Evolutionary conservation across 1,140 invertebrate genomes (phyloP), one percentile per base, ranked within the genome.

Genomic region (Drusus annulatus): DNA sequence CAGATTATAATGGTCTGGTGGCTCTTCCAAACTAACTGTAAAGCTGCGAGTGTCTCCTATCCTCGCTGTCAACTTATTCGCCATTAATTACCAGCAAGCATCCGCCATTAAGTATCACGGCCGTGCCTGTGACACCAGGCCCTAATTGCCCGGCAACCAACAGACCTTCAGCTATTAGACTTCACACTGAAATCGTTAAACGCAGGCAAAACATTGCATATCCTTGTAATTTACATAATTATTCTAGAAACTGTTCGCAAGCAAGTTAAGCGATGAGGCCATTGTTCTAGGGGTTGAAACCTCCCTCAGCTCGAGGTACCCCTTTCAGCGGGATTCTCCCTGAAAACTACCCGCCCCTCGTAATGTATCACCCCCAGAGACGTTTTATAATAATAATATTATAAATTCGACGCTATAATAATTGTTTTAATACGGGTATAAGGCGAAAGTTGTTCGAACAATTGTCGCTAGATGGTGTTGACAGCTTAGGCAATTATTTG

Each of bases 371-470:
- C 54, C 15, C 52, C 54, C 78, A 68, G 52, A 60, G 21, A 71
- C 74, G n/a, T 69, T 69, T 58, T 36, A 17, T 51, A 79, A 69
- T 81, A 79, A 69, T 81, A 76, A 69, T 79, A 73, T 65, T 80
- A 83, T 83, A 83, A 83, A 79, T 83, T 79, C 52, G 78, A 73
- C 51, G 25, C 25, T 28, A 28, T 45, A 74, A 71, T 83, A 79
- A 83, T 83, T 83, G 82, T 81, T 83, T 77, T 83, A 80, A 79
- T 83, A 83, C 77, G 82, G 79, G 79, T 77, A 83, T 83, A 76
- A 83, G 80, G 79, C 81, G 76, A 82, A 79, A 83, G 81, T 80
- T 76, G 65, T 78, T 83, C 80, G 73, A 74, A 78, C 78, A 76
- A 17, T 63, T 36, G 65, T 52, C 69, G 77, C 69, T 79, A 76